phyloP scores from a whole-genome alignment of 2,113 vertebrate genomes.

The Rissa tridactyla region DNA sequence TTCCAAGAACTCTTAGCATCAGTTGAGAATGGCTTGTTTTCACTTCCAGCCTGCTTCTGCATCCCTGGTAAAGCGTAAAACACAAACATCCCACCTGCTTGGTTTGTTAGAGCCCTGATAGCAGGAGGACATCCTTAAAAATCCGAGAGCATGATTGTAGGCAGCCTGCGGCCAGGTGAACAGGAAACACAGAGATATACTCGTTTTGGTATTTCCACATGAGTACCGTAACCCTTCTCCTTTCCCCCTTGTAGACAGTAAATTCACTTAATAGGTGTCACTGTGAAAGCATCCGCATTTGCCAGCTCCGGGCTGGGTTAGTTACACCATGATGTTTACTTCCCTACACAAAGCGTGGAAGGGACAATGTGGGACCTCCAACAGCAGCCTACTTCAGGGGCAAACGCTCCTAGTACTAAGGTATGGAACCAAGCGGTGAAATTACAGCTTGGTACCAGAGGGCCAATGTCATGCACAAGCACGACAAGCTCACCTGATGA shows the following conservation, averaged over 20 bases:
- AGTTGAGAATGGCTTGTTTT: neutral
- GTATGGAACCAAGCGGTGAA: fast-evolving
- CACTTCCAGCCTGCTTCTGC: neutral
- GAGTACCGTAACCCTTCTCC: neutral
- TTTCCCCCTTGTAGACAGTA: neutral
- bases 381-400: neutral
- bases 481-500: neutral
- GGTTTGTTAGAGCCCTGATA: neutral
- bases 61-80: neutral
- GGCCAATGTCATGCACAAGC: neutral
- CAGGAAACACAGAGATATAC: fast-evolving
- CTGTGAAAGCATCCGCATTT: neutral
- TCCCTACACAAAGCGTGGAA: neutral
- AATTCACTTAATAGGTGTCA: neutral
- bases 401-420: neutral
- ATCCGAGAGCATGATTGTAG: fast-evolving
- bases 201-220: neutral
- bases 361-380: neutral
- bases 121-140: neutral
- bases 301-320: neutral
- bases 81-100: neutral
- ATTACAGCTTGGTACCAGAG: neutral
- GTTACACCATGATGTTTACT: neutral
- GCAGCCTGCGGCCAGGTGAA: neutral
- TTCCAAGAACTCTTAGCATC: neutral